phyloP scores from a whole-genome alignment of 2,113 vertebrate genomes.

The Xiphophorus couchianus region DNA sequence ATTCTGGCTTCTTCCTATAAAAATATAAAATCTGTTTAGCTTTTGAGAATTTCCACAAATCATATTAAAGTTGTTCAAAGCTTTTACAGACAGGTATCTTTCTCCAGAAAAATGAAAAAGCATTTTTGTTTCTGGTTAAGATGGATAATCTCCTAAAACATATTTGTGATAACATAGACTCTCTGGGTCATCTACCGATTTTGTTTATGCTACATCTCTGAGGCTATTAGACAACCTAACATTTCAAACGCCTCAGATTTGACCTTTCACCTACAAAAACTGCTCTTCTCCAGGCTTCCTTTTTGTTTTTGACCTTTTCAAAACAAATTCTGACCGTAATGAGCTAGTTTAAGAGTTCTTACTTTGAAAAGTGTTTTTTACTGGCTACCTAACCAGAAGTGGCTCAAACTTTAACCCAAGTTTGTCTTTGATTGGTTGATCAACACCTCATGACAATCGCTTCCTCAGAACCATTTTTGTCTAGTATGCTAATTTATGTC shows the following conservation, averaged over 20 bases:
- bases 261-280: background rate
- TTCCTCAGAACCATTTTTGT: too few relatives aligned
- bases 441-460: too few relatives aligned
- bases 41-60: background rate
- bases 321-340: background rate
- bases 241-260: background rate
- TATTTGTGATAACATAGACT: background rate
- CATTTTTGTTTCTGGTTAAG: background rate
- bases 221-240: background rate
- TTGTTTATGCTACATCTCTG: background rate
- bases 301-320: background rate
- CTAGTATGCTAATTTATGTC: too few relatives aligned
- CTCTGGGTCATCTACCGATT: background rate
- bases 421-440: too few relatives aligned
- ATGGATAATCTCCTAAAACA: background rate
- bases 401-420: too few relatives aligned
- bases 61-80: background rate
- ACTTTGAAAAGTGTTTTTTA: too few relatives aligned
- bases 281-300: background rate
- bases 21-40: background rate
- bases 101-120: background rate
- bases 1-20: background rate
- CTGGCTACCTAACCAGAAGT: too few relatives aligned
- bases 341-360: too few relatives aligned
- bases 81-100: too few relatives aligned